A percentile compares a stretch with the other conserved stretches of the same genome.
These are phyloP conservation scores for Muscidifurax raptorellus DNA, from an alignment of 1,140 invertebrate genomes.

Conservation along the genomic window DNA sequence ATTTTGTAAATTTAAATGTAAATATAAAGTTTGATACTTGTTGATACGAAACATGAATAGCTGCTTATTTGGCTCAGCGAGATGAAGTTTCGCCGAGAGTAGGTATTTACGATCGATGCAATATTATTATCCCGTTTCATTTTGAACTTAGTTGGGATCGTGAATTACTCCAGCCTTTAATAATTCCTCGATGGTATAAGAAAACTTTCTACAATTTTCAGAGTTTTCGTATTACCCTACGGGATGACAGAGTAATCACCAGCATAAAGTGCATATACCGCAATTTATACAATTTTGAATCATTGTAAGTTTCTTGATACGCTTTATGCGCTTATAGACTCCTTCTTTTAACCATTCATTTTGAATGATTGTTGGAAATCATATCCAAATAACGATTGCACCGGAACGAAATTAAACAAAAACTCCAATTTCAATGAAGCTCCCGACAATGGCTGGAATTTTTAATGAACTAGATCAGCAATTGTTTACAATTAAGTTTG, in stretches of 20 bases:
- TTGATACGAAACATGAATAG: not conserved
- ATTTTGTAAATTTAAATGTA: not conserved
- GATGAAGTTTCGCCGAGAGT: conserved; percentile 7
- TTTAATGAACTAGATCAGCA: not conserved
- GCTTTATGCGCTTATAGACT: no score
- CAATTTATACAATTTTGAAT: no score
- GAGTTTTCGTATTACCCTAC: not conserved
- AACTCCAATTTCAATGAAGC: no score
- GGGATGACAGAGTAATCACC: not conserved
- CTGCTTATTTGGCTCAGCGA: not conserved
- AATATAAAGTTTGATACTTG: not conserved
- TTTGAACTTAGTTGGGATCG: not conserved
- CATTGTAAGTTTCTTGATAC: no score
- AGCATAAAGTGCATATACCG: no score
- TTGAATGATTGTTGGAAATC: no score
- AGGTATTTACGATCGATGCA: conserved; percentile 24
- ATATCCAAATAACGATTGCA: no score
- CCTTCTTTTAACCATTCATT: no score
- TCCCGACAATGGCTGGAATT: no score
- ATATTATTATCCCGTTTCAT: conserved; percentile 31
- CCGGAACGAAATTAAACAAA: no score
- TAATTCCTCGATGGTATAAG: not conserved
- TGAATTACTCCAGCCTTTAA: conserved; percentile 9
- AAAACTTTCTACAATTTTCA: not conserved
- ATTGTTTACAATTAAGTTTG: not conserved